These are phyloP conservation scores for Antrozous pallidus DNA, from an alignment of 2,797 vertebrate species.

Conservation along the genomic window DNA sequence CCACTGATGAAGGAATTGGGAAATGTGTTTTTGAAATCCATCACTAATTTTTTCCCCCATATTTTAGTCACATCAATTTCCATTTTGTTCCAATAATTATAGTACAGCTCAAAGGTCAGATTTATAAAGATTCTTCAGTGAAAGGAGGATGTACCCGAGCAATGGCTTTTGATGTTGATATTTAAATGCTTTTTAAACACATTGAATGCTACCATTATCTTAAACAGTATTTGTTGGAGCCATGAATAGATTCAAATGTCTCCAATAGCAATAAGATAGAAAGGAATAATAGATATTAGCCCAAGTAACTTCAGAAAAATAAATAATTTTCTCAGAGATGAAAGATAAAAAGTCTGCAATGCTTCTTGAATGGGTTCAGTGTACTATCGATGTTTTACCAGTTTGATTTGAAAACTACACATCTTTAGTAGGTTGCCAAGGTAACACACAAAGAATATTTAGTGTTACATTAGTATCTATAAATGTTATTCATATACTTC, in stretches of 20 bases:
- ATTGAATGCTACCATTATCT: neutral
- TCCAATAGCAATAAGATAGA: neutral
- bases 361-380: neutral
- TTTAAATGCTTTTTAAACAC: neutral
- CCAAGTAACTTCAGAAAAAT: neutral
- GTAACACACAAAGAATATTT: neutral
- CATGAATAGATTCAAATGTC: neutral
- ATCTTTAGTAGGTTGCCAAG: neutral
- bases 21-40: slow-evolving; percentile 18
- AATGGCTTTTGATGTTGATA: neutral
- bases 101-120: neutral
- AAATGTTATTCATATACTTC: neutral
- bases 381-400: neutral
- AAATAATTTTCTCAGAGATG: neutral
- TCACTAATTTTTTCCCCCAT: neutral
- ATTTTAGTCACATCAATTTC: neutral
- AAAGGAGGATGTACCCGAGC: neutral
- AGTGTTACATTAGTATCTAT: neutral
- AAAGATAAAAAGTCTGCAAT: neutral
- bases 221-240: neutral
- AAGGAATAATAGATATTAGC: neutral
- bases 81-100: neutral
- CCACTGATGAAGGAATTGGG: neutral
- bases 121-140: neutral
- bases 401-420: neutral